These are phyloP conservation scores for Opisthograptis luteolata DNA, from an alignment of 2,888 invertebrate species.

Conservation along the genomic window DNA sequence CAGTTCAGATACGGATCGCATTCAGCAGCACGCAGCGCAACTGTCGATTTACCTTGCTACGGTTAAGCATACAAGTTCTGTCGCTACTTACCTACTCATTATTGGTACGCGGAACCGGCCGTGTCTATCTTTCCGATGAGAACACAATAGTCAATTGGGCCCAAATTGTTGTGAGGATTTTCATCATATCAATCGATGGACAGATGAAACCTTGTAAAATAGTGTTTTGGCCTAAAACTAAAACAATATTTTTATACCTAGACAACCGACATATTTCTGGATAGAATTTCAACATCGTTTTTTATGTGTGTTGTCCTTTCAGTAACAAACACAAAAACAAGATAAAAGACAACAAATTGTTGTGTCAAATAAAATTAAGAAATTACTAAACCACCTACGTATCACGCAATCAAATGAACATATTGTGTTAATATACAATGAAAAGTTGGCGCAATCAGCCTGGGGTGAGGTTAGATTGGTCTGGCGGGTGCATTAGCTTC, in stretches of 20 bases:
- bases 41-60: conserved; percentile 58
- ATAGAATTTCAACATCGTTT: too few species aligned
- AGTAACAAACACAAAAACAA: too few species aligned
- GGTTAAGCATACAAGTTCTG: conserved; percentile 48
- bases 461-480: conserved; percentile 54
- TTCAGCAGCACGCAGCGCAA: conserved; percentile 66
- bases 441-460: conserved; percentile 54
- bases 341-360: too few species aligned
- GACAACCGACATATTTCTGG: too few species aligned
- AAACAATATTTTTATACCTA: too few species aligned
- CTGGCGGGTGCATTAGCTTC: conserved; percentile 61
- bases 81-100: conserved; percentile 42
- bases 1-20: conserved; percentile 54
- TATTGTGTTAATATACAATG: conserved; percentile 37
- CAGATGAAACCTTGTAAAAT: too few species aligned
- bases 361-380: conserved; percentile 4
- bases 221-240: too few species aligned
- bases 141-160: not conserved
- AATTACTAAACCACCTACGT: conserved; percentile 2
- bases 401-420: conserved; percentile 25
- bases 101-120: conserved; percentile 19
- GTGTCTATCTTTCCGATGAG: not conserved
- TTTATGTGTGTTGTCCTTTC: too few species aligned
- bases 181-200: too few species aligned
- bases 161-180: not conserved